Evolutionary conservation across 2,797 vertebrate species (phyloP).

Genomic region (Anguilla anguilla): DNA sequence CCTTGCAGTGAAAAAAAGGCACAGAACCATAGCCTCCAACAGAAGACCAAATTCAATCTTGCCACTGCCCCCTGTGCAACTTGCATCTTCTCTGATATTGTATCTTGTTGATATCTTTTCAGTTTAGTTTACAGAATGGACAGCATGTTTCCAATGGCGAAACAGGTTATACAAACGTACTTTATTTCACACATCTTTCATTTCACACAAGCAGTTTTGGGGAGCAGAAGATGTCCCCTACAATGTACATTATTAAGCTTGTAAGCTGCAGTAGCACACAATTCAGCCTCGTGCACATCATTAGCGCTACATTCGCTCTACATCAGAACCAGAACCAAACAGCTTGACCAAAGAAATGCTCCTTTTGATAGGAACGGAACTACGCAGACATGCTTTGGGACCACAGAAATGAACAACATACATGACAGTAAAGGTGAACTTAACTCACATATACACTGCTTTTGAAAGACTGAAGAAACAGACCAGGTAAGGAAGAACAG

Average conservation of each 20-base stretch:
- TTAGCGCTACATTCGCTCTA: neutral
- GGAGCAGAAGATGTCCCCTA: neutral
- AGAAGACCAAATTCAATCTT: neutral
- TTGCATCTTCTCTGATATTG: neutral
- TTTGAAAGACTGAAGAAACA: neutral
- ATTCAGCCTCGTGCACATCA: neutral
- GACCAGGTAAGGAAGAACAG: neutral
- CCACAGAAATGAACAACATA: constrained; percentile 1
- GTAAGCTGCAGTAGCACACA: neutral
- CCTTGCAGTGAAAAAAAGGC: neutral
- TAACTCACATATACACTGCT: neutral
- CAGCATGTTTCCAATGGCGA: neutral
- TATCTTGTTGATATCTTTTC: neutral
- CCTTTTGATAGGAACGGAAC: constrained; percentile 28
- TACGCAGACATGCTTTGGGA: constrained; percentile 29
- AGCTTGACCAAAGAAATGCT: neutral
- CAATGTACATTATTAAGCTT: neutral
- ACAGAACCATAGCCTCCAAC: neutral
- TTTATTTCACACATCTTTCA: neutral
- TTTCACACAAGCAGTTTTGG: neutral
- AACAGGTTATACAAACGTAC: neutral
- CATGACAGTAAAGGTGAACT: neutral
- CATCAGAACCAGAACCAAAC: neutral
- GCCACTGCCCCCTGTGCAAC: neutral
- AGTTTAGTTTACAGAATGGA: neutral